Base-by-base conservation (phyloP, 2,797 vertebrate species). In the Coregonus suidteri region DNA sequence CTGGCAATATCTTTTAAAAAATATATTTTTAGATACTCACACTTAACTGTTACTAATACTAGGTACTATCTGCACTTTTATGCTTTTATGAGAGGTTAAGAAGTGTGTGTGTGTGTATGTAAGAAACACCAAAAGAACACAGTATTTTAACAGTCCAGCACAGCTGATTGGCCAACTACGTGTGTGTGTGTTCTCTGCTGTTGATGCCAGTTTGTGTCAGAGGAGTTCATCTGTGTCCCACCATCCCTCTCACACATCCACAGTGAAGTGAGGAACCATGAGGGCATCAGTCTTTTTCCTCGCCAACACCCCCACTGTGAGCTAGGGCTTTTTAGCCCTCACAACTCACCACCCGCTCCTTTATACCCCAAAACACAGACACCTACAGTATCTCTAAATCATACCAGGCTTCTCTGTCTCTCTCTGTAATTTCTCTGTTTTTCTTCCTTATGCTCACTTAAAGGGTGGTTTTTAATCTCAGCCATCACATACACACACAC, bases 301-400 rank as follows among this genome's bases (percentile, higher is more conserved):
- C 84, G 25, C 25, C 79, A 83, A 68, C 77, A 67, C 81, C 75
- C 79, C 37, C 25, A 25, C 25, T 25, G 15, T 1, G 53, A 76
- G 65, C 83, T 68, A 30, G 76, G 68, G 62, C 74, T 54, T 59
- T 79, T 76, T 35, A 59, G 47, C 65, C 73, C 74, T 75, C 65
- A 71, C 76, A 84, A 69, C 75, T 84, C 74, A 71, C 78, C 83
- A 77, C 52, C 47, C 14, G 4, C n/a, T 1, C 14, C 53, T n/a
- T 31, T 31, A 18, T 9, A 4, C 5, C 4, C 5, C 53, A 2
- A 15, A 18, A 59, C 16, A 54, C 53, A 4, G 14, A 15, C 4
- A 77, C 5, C 20, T 51, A 4, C 34, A 25, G 18, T n/a, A 71
- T n/a, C 35, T 70, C 34, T 15, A 37, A 35, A 70, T 47, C 64